Evolutionary conservation across 64 coral and sea anemone species (phyloP).

Genomic region (Pocillopora damicornis): DNA sequence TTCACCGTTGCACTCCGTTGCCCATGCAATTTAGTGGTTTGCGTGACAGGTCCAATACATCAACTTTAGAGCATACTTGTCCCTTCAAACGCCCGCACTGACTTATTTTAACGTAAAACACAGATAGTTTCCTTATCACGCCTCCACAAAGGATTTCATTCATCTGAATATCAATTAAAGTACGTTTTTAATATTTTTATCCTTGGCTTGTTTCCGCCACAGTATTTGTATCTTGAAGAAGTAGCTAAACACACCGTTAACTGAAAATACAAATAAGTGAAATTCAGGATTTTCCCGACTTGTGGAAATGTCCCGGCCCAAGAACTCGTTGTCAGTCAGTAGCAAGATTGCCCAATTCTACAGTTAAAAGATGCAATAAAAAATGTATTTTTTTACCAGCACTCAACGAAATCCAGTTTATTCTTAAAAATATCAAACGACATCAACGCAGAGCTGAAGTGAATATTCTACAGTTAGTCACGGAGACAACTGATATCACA

Average conservation of each 20-base stretch:
- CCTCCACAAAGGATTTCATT: not conserved
- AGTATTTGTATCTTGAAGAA: not conserved
- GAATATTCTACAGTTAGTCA: not conserved
- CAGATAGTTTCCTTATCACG: not conserved
- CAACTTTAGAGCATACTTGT: too few relatives aligned
- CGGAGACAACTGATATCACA: not conserved
- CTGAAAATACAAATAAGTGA: not conserved
- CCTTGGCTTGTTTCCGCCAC: not conserved
- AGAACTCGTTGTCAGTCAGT: not conserved
- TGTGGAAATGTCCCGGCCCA: not conserved
- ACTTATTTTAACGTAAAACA: not conserved
- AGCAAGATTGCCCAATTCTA: not conserved
- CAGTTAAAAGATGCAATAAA: not conserved
- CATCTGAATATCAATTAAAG: not conserved
- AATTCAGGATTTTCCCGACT: slow-evolving; percentile 6
- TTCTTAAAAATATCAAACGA: not conserved
- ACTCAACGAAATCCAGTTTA: not conserved
- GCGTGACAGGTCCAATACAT: not conserved
- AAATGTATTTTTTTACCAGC: not conserved
- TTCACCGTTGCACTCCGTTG: not conserved
- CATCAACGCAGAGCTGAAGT: not conserved
- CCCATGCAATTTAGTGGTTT: not conserved
- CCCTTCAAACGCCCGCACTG: too few relatives aligned
- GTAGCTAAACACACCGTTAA: not conserved
- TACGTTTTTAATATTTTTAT: not conserved